Conservation (phyloP, 2,113 vertebrate species). For the Lasiurus borealis region DNA sequence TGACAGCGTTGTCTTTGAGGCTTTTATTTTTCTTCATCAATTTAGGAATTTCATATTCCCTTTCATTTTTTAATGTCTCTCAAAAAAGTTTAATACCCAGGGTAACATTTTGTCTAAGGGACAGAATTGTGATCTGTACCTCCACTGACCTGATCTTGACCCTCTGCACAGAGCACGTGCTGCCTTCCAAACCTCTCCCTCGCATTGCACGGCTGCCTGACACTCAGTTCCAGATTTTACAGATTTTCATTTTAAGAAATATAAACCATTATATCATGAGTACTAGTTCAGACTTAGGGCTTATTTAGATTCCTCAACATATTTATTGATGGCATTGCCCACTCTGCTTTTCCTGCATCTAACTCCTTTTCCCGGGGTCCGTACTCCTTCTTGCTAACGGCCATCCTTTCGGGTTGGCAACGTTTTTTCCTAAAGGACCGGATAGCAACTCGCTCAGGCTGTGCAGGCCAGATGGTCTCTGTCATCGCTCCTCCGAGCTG, state of each 20-base stretch:
- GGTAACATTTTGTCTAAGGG: not conserved
- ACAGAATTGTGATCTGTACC: not conserved
- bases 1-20: not conserved
- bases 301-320: not conserved
- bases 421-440: not conserved
- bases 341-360: not conserved
- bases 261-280: not conserved
- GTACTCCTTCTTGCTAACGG: not conserved
- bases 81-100: not conserved
- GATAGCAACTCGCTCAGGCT: not conserved
- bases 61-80: not conserved
- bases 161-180: not conserved
- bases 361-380: not conserved
- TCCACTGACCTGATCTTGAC: not conserved
- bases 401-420: not conserved
- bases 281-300: not conserved
- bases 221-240: not conserved
- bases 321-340: not conserved
- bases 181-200: not conserved
- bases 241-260: not conserved
- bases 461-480: not conserved
- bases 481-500: not conserved
- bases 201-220: not conserved
- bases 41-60: not conserved
- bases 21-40: not conserved